These are phyloP conservation scores for Perca schrenkii DNA, from an alignment of 2,113 vertebrate genomes.

Conservation along the genomic window DNA sequence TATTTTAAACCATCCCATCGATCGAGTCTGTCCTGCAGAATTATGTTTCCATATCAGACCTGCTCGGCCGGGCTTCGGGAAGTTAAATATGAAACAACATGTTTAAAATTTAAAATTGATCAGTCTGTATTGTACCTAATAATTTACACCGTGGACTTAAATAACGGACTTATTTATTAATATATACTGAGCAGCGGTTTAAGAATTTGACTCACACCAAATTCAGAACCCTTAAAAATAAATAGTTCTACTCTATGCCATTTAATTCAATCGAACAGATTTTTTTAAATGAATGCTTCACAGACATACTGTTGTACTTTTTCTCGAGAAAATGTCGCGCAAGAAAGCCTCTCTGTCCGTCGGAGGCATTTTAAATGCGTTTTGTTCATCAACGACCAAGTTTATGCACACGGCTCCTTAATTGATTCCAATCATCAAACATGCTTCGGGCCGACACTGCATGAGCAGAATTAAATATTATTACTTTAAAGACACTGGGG, in stretches of 20 bases:
- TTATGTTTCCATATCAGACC: neutral
- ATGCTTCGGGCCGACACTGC: neutral
- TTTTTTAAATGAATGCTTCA: neutral
- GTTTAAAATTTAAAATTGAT: neutral
- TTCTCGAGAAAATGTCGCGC: neutral
- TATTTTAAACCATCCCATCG: neutral
- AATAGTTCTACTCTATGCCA: neutral
- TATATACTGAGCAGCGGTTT: neutral
- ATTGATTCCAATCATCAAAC: conserved; percentile 44
- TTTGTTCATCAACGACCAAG: conserved; percentile 2
- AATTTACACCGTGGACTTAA: neutral
- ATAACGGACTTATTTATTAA: neutral
- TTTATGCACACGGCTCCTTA: conserved; percentile 36
- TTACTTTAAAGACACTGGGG: conserved; percentile 3
- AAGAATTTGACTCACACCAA: neutral
- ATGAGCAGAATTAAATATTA: conserved; percentile 17
- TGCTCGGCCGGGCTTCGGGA: neutral
- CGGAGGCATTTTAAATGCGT: neutral
- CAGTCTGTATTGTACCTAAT: neutral
- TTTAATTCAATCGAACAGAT: neutral
- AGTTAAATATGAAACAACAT: neutral
- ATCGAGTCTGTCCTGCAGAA: neutral
- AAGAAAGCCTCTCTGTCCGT: neutral
- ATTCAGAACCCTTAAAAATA: neutral
- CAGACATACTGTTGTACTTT: neutral